Evolutionary conservation across 2,113 vertebrate species (phyloP).

Genomic region (Hypocryptadius cinnamomeus): DNA sequence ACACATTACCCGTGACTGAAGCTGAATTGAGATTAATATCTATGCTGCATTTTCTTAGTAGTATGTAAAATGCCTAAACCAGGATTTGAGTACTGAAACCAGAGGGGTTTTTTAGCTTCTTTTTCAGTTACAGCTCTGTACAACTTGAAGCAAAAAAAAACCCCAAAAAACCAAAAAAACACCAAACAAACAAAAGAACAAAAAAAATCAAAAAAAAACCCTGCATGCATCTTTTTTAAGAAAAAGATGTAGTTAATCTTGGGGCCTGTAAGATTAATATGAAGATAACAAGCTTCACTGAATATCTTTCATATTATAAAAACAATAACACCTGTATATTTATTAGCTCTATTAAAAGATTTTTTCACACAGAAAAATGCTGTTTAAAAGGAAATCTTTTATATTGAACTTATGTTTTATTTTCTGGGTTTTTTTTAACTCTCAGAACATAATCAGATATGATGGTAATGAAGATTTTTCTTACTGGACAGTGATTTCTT

Average conservation of each 20-base stretch:
- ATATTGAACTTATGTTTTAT: neutral
- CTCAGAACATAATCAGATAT: neutral
- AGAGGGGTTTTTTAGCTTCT: neutral
- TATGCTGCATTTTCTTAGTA: constrained; percentile 2
- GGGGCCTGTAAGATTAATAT: neutral
- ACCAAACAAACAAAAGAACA: neutral
- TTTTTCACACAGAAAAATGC: neutral
- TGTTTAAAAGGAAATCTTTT: neutral
- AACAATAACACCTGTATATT: neutral
- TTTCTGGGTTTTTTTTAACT: neutral
- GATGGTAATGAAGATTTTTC: neutral
- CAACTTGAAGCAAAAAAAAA: neutral
- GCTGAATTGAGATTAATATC: neutral
- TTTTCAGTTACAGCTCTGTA: neutral
- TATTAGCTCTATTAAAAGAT: neutral
- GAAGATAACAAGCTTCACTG: neutral
- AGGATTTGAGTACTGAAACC: neutral
- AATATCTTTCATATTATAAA: neutral
- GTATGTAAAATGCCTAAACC: neutral
- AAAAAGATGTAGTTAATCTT: neutral
- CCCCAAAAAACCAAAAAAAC: neutral
- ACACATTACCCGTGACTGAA: neutral
- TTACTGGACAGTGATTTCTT: neutral
- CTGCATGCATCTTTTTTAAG: neutral
- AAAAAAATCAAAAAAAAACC: neutral